phyloP scores from a whole-genome alignment of 2,888 invertebrate genomes.

The Nesidiocoris tenuis region DNA sequence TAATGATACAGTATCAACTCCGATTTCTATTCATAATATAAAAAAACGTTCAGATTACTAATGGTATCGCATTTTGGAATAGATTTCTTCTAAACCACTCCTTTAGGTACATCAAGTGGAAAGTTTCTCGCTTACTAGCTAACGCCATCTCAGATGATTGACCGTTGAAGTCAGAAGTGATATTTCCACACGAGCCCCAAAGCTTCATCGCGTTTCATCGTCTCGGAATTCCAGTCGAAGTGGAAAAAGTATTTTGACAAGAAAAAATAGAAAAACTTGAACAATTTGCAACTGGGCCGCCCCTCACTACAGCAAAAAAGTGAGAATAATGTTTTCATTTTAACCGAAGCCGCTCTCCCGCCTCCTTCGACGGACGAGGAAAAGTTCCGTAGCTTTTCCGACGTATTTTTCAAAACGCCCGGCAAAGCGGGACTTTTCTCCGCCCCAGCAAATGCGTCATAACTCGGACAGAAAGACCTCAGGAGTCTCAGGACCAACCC shows the following conservation, averaged over 20 bases:
- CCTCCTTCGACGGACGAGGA: too few species aligned
- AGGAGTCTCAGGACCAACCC: background rate
- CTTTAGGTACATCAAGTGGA: too few species aligned
- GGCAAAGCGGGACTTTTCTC: background rate
- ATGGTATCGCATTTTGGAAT: too few species aligned
- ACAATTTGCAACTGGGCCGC: background rate
- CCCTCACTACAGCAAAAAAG: background rate
- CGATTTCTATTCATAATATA: too few species aligned
- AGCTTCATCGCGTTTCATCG: background rate
- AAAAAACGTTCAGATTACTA: too few species aligned
- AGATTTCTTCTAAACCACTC: too few species aligned
- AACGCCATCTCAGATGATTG: too few species aligned
- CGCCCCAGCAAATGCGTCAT: background rate
- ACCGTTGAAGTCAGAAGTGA: background rate
- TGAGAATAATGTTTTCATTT: background rate
- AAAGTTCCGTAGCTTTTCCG: background rate
- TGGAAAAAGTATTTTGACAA: background rate
- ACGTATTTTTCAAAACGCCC: background rate
- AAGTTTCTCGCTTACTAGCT: too few species aligned
- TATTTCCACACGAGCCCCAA: background rate
- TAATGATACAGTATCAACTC: too few species aligned
- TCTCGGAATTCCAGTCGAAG: background rate
- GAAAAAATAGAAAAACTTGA: background rate
- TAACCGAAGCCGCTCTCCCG: background rate
- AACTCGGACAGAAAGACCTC: background rate